Conservation (phyloP, 2,888 invertebrate species). For the Ellobium chinense region DNA sequence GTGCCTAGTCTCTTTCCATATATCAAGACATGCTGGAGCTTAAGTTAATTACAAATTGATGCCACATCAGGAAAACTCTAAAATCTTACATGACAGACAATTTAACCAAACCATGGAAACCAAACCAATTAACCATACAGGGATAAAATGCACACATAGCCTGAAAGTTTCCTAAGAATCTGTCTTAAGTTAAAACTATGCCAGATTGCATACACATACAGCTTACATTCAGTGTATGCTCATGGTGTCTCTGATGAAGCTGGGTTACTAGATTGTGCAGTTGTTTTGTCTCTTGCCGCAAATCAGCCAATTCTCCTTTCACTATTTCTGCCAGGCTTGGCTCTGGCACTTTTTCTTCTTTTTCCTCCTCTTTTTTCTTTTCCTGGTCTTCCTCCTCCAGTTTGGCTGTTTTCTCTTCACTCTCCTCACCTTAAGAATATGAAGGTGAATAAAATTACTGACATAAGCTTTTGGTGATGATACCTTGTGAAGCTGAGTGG, state of each 20-base stretch:
- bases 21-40: no score
- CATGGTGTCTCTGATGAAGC: slow-evolving; percentile 95
- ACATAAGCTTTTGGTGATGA: neutral
- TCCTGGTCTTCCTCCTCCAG: slow-evolving; percentile 48
- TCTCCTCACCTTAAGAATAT: slow-evolving; percentile 21
- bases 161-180: no score
- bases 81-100: no score
- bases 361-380: slow-evolving; percentile 58
- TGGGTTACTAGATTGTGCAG: slow-evolving; percentile 94
- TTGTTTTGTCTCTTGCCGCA: slow-evolving; percentile 93
- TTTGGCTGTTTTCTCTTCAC: slow-evolving; percentile 36
- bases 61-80: no score
- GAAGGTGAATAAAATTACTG: neutral
- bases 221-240: slow-evolving; percentile 89
- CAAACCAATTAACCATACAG: no score
- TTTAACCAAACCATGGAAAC: no score
- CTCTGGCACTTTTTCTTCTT: slow-evolving; percentile 52
- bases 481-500: no score
- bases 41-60: no score
- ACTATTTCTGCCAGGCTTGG: slow-evolving; percentile 79
- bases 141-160: neutral
- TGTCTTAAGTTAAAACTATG: no score
- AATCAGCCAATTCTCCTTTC: slow-evolving; percentile 90
- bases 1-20: no score
- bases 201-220: no score